Evolutionary conservation across 2,888 invertebrate species (phyloP), one percentile per base, ranked within the genome.

Genomic region (Meiosimyza platycephala): DNA sequence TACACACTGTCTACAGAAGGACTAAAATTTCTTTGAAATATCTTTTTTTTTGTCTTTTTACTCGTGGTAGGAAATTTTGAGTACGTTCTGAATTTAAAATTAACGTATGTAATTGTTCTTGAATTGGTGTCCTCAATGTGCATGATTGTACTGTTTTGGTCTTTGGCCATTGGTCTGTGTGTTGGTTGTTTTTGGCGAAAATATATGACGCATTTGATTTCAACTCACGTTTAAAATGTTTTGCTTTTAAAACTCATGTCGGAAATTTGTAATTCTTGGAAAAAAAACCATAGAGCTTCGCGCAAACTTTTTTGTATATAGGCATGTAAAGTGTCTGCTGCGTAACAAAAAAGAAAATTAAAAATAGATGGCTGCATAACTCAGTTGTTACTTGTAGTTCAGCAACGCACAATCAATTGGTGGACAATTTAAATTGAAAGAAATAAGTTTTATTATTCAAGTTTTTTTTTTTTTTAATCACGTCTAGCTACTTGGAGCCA

Each of bases 161-260:
- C 28, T 28, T 28, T 28, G 1, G 1, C 3, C 28, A 28, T 28
- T 28, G 28, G 28, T 28, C 28, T 28, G 28, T 28, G 28, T 3
- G 28, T 28, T 28, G 28, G 18, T 55, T 18, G 55, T 55, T 22
- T 22, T 16, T 55, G 18, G 48, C 16, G 3, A 28, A 48, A 11
- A 55, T 18, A 55, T 55, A 62, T n/a, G 47, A 51, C 16, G 12
- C 3, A 40, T 62, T 50, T 47, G 71, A 65, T 71, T 76, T 65
- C 76, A 66, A 62, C 71, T 72, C 74, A 76, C 76, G 76, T 73
- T 64, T 50, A 40, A 50, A 62, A 71, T 76, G 74, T 76, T 76
- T 71, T 68, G 72, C 71, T 70, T 74, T 74, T 66, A 76, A 74
- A 76, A 74, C 76, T 74, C 71, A 55, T 76, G 71, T 76, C 71